A percentile compares a stretch with the other conserved stretches of the same genome.
Conservation (phyloP, 1,140 invertebrate species). For the Trialeurodes vaporariorum region DNA sequence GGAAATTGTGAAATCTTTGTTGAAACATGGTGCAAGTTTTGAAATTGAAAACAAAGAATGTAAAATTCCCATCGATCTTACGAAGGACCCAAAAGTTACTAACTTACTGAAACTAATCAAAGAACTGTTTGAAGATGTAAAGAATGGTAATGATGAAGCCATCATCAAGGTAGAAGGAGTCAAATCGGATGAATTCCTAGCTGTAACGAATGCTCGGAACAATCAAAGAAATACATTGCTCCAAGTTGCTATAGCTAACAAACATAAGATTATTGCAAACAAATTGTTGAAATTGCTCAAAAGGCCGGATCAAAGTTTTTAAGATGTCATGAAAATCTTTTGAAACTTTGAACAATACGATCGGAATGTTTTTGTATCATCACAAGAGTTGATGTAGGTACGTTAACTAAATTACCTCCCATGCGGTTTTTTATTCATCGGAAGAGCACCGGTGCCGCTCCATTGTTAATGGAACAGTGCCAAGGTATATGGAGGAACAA, state of each 20-base stretch:
- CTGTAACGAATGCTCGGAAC: constrained; percentile 18
- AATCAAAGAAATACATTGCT: not conserved
- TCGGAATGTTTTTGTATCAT: no score
- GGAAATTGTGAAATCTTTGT: constrained; percentile 30
- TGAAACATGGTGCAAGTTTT: constrained; percentile 36
- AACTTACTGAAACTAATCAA: not conserved
- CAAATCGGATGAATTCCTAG: constrained; percentile 14
- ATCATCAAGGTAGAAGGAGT: constrained; percentile 14
- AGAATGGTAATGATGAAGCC: constrained; percentile 16
- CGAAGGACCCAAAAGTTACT: not conserved
- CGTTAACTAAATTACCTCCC: no score
- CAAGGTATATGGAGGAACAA: no score
- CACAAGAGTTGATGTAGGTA: no score
- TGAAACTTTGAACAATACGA: no score
- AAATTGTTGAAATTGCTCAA: not conserved
- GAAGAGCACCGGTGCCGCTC: no score
- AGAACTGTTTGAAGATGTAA: constrained; percentile 9
- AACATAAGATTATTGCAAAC: not conserved
- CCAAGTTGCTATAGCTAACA: not conserved
- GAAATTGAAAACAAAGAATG: not conserved
- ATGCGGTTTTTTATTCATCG: no score
- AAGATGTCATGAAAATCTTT: no score
- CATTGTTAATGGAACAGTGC: no score
- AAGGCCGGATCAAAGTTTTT: not conserved
- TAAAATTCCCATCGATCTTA: not conserved